Conservation (phyloP, 2,888 invertebrate species). For the Balanococcus diminutus region DNA sequence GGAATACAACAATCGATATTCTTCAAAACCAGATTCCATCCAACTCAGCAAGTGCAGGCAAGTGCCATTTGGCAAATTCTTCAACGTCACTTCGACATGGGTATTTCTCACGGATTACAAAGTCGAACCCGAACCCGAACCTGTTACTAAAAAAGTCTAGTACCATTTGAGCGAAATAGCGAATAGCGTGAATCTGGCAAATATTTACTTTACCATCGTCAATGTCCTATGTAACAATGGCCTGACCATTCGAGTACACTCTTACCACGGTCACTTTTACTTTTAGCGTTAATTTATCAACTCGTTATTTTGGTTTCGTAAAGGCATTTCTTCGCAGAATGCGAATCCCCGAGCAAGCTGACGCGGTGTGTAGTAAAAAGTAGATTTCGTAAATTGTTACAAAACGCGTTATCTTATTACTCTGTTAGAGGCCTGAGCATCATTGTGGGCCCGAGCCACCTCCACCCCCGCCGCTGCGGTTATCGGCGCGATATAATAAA, state of each 20-base stretch:
- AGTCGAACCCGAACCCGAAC: background rate
- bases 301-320: background rate
- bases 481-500: slow-evolving; percentile 30
- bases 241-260: background rate
- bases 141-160: background rate
- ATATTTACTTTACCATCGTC: slow-evolving; percentile 28
- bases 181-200: background rate
- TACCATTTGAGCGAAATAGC: background rate
- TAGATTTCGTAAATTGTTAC: background rate
- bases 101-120: background rate
- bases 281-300: background rate
- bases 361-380: background rate
- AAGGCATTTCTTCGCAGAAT: background rate
- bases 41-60: background rate
- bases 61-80: background rate
- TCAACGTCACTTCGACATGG: background rate
- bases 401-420: background rate
- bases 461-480: background rate
- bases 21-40: background rate
- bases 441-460: background rate
- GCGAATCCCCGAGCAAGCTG: background rate
- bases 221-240: background rate
- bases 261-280: background rate
- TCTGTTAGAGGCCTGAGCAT: background rate
- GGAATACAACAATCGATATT: background rate